A percentile compares a stretch with the other conserved stretches of the same genome.
Conservation (phyloP, 2,113 vertebrate genomes). For the Catharus fuscescens region DNA sequence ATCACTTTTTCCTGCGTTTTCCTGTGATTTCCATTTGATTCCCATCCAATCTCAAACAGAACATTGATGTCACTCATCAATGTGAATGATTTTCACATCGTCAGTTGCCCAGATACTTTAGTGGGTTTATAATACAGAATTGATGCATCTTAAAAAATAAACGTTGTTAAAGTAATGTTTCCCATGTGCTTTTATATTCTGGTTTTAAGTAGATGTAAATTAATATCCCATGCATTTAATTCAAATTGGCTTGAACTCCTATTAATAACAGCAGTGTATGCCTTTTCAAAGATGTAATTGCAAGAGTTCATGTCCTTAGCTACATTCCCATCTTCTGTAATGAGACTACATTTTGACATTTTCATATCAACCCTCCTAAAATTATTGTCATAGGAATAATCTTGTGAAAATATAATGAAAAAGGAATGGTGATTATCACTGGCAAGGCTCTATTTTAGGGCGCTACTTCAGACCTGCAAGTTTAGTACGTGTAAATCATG, state of each 20-base stretch:
- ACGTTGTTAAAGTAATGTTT: neutral
- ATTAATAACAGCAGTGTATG: neutral
- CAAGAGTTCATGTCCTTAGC: neutral
- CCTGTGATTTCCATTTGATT: neutral
- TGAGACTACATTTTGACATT: neutral
- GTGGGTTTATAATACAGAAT: neutral
- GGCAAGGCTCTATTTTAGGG: constrained; percentile 5
- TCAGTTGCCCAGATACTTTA: neutral
- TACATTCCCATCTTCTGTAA: constrained; percentile 8
- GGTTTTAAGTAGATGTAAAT: neutral
- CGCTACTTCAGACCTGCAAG: neutral
- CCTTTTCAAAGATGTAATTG: neutral
- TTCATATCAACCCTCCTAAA: neutral
- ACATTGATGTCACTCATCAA: neutral
- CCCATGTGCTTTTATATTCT: neutral
- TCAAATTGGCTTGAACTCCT: neutral
- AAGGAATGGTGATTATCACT: neutral
- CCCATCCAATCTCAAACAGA: neutral
- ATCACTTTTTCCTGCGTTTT: neutral
- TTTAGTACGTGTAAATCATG: neutral
- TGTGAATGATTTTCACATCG: neutral
- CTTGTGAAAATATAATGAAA: neutral
- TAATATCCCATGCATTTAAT: neutral
- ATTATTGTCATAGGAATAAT: neutral
- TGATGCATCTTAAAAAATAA: neutral